These are phyloP conservation scores for Pterocles orientalis DNA, from an alignment of 2,113 vertebrate genomes.

Conservation along the genomic window DNA sequence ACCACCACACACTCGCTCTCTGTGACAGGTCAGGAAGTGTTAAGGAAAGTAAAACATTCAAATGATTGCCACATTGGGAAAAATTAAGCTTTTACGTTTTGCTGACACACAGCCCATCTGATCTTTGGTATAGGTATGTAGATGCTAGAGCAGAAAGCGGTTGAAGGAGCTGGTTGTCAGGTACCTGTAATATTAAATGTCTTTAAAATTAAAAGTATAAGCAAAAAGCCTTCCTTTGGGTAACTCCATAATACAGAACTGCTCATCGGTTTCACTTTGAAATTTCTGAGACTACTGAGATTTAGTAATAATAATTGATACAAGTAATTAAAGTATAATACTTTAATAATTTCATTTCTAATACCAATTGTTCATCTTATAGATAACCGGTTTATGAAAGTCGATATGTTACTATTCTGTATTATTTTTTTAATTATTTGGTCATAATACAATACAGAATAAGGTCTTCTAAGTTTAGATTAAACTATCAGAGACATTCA, in stretches of 20 bases:
- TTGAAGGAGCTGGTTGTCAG: background rate
- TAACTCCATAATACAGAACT: background rate
- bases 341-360: background rate
- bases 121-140: background rate
- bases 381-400: background rate
- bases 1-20: fast-evolving
- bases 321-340: background rate
- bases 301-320: background rate
- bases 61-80: background rate
- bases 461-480: background rate
- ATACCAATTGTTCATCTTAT: background rate
- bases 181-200: background rate
- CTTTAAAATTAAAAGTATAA: background rate
- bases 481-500: background rate
- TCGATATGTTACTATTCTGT: background rate
- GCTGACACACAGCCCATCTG: background rate
- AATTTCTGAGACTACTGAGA: background rate
- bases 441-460: background rate
- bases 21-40: constrained; percentile 2
- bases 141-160: background rate
- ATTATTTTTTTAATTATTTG: background rate
- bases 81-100: constrained; percentile 28
- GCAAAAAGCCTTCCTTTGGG: background rate
- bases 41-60: constrained; percentile 8
- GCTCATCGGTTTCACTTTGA: background rate